Percentiles rank a stretch among this genome's conserved stretches.
These are phyloP conservation scores for Zygothrica quintamaculata DNA, from an alignment of 2,888 invertebrate genomes.

Conservation along the genomic window DNA sequence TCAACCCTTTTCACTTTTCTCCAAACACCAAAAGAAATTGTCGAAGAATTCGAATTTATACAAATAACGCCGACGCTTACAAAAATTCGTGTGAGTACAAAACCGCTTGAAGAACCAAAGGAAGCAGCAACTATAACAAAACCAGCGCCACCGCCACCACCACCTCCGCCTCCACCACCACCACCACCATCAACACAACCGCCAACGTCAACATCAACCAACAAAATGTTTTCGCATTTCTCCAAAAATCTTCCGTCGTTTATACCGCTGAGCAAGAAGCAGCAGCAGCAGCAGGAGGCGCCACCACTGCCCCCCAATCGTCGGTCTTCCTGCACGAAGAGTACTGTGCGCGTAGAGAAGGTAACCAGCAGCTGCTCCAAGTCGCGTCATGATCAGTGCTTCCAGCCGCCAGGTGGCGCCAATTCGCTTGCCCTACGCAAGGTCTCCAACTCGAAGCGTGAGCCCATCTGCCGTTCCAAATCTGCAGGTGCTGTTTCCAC, in stretches of 20 bases:
- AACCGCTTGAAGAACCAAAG: constrained; percentile 64
- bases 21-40: constrained; percentile 76
- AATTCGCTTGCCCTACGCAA: constrained; percentile 84
- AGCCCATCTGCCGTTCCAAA: constrained; percentile 83
- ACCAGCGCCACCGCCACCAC: not conserved
- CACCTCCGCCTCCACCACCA: constrained; percentile 19
- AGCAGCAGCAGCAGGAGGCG: constrained; percentile 48
- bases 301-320: constrained; percentile 91
- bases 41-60: constrained; percentile 90
- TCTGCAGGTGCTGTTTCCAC: constrained; percentile 82
- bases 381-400: constrained; percentile 82
- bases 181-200: constrained; percentile 31
- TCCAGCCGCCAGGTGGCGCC: constrained; percentile 80
- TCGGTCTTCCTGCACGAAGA: constrained; percentile 88
- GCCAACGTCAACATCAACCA: not conserved
- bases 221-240: constrained; percentile 86
- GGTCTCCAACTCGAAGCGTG: constrained; percentile 65
- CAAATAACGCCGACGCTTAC: constrained; percentile 92
- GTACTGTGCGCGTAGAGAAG: constrained; percentile 86
- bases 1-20: constrained; percentile 9
- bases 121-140: constrained; percentile 61
- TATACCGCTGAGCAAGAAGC: constrained; percentile 85
- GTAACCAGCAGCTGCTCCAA: constrained; percentile 66
- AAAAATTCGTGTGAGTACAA: constrained; percentile 91
- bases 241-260: constrained; percentile 87